These are phyloP conservation scores for Parascotia fuliginaria DNA, from an alignment of 2,888 invertebrate species.

Conservation along the genomic window DNA sequence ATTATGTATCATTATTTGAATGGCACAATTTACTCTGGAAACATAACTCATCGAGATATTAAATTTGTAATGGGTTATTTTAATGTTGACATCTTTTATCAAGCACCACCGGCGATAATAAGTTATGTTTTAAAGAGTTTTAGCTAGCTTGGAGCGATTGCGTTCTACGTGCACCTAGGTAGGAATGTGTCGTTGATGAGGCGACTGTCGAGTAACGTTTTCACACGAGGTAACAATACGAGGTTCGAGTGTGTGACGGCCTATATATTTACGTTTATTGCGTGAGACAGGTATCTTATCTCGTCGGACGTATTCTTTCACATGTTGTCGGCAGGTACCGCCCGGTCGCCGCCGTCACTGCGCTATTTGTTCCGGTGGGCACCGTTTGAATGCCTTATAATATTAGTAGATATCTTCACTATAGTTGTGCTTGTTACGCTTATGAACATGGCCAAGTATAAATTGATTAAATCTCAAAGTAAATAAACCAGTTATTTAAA, in stretches of 20 bases:
- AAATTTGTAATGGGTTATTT: constrained; percentile 76
- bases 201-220: constrained; percentile 7
- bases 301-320: constrained; percentile 38
- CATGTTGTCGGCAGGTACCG: constrained; percentile 21
- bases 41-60: constrained; percentile 71
- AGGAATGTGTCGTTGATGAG: constrained; percentile 1
- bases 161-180: not conserved
- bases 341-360: constrained; percentile 10
- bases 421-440: not conserved
- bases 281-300: constrained; percentile 44
- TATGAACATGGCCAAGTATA: not conserved
- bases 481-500: constrained; percentile 27
- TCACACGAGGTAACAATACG: constrained; percentile 12
- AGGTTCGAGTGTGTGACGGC: constrained; percentile 22
- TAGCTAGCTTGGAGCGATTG: not conserved
- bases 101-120: constrained; percentile 46
- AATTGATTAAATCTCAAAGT: constrained; percentile 11
- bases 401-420: constrained; percentile 10
- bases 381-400: constrained; percentile 38
- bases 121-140: constrained; percentile 15
- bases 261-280: constrained; percentile 12
- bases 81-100: constrained; percentile 60
- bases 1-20: constrained; percentile 82
- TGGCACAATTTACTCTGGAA: constrained; percentile 78
- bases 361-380: constrained; percentile 49